These are phyloP conservation scores for Ctenopoma multispine DNA, from an alignment of 2,797 vertebrate species.

Conservation along the genomic window DNA sequence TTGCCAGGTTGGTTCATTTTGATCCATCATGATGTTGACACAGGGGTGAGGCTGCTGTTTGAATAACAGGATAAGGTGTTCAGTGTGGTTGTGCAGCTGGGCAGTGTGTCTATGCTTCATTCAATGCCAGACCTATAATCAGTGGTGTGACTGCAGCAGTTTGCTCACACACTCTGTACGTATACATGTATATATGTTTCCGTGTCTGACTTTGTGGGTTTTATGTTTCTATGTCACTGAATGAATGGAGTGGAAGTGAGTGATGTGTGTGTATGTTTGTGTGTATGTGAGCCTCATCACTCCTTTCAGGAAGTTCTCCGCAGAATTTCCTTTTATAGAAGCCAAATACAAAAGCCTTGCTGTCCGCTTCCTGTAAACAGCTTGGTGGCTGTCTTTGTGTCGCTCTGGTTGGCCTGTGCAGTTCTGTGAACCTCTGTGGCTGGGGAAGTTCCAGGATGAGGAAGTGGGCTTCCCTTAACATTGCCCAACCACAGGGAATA, in stretches of 20 bases:
- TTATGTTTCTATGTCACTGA: slow-evolving; percentile 41
- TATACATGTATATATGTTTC: slow-evolving; percentile 20
- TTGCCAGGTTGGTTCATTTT: slow-evolving; percentile 54
- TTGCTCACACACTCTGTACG: background rate
- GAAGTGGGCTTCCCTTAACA: slow-evolving; percentile 79
- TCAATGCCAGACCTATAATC: slow-evolving; percentile 54
- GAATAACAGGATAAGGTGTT: slow-evolving; percentile 79
- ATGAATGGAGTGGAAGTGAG: slow-evolving; percentile 39
- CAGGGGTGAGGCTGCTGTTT: slow-evolving; percentile 60
- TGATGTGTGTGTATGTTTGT: slow-evolving; percentile 10
- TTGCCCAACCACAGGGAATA: slow-evolving; percentile 66
- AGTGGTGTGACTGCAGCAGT: slow-evolving; percentile 39
- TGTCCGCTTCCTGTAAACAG: slow-evolving; percentile 89
- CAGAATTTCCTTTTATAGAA: slow-evolving; percentile 89
- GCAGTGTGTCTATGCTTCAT: slow-evolving; percentile 54
- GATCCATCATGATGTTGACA: slow-evolving; percentile 57
- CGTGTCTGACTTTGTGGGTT: slow-evolving; percentile 12
- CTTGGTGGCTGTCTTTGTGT: slow-evolving; percentile 61
- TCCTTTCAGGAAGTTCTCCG: slow-evolving; percentile 83
- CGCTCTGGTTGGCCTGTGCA: slow-evolving; percentile 57
- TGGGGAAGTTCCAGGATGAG: slow-evolving; percentile 79
- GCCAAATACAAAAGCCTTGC: slow-evolving; percentile 84
- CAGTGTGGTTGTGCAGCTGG: slow-evolving; percentile 55
- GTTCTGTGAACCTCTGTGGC: slow-evolving; percentile 60
- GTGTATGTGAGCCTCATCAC: slow-evolving; percentile 61